Evolutionary conservation across 92 coral and sea anemone genomes (phyloP), one percentile per base, ranked within the genome.

Genomic region (Palythoa heliodiscus): DNA sequence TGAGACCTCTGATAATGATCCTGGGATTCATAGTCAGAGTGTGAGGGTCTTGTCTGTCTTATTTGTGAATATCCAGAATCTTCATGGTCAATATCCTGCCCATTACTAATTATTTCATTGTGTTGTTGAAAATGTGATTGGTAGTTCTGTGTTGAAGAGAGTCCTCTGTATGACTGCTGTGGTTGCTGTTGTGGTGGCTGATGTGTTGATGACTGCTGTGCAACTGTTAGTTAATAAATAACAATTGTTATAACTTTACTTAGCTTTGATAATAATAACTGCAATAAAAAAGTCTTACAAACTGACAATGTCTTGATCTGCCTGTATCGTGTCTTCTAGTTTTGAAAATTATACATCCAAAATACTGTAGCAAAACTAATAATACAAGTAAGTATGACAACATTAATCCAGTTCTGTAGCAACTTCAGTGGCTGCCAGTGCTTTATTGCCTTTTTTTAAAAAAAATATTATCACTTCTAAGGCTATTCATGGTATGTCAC

Each of bases 41-140:
- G 83, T 11, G 71, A n/a, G 29, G 83, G 69, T 54, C 81, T 70
- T 55, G 73, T 73, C 11, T 83, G 92, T 37, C 91, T 86, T 20
- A 78, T 80, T 24, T 92, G 93, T 23, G 92, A 58, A 16, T 83
- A 29, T 87, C 84, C 86, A 4, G 47, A 40, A 75, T 94, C 98
- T 12, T 94, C 98, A 1, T 89, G 91, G 38, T 91, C 92, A 58
- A 82, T 82, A 17, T 90, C 93, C 78, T 93, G 92, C 8, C 93
- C 93, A 75, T 90, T 92, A 57, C 90, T 89, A 0, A 87, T 66
- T 24, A 80, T 29, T 53, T 80, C 86, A 23, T 80, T 70, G 54
- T 87, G 86, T 43, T 91, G 93, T 67, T 82, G 90, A 70, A 35
- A 83, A 66, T 73, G 78, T n/a, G 78, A 54, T 47, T 69, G 82